A percentile compares a stretch with the other conserved stretches of the same genome.
Conservation (phyloP, 2,797 vertebrate genomes). For the Anomalospiza imberbis region DNA sequence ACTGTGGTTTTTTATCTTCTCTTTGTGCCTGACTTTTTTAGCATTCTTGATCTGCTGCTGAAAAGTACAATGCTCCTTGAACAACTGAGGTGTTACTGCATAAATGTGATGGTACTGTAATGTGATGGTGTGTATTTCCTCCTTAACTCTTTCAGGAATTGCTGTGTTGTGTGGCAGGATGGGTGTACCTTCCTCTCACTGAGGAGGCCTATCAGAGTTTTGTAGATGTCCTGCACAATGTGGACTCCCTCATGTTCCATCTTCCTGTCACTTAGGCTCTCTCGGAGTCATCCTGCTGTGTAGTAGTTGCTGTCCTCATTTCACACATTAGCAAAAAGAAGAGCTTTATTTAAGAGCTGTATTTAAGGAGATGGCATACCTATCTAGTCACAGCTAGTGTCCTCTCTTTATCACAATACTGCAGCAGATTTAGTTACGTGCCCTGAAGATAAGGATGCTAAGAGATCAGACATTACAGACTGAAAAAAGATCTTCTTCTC, state of each 20-base stretch:
- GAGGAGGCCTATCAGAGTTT: not conserved
- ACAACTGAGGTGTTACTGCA: not conserved
- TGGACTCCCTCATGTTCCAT: not conserved
- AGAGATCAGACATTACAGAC: not conserved
- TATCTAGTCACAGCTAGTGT: not conserved
- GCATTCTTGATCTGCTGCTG: not conserved
- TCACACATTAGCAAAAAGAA: not conserved
- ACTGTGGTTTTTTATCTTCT: not conserved
- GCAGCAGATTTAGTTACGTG: not conserved
- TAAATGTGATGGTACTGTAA: not conserved
- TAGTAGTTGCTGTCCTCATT: not conserved
- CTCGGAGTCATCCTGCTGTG: not conserved
- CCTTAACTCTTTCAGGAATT: not conserved
- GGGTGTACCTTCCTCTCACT: not conserved
- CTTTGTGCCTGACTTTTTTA: not conserved
- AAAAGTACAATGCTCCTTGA: not conserved
- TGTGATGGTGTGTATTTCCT: not conserved
- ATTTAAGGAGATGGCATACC: not conserved
- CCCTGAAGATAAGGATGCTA: not conserved
- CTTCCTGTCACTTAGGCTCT: not conserved
- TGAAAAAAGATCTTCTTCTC: not conserved
- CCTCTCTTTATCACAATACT: not conserved
- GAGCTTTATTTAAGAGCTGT: not conserved
- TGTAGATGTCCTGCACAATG: not conserved
- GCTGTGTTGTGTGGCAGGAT: not conserved